Conservation (phyloP, 35 echinoderm and acorn worm genomes). For the Anneissia japonica region DNA sequence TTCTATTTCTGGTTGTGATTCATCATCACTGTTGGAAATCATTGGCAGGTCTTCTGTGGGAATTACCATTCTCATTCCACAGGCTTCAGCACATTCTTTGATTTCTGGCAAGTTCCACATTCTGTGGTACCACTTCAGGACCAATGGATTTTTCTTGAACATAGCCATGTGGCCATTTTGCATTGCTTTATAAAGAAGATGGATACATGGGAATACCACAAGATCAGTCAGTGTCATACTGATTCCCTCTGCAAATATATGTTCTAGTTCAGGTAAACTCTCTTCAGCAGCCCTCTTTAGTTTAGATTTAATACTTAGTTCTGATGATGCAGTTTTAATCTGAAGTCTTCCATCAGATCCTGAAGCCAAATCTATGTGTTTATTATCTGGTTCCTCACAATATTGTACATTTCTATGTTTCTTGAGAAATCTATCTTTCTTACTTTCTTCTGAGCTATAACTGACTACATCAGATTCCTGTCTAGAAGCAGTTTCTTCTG, state of each 20-base stretch:
- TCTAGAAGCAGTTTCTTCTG: too few relatives aligned
- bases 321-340: neutral
- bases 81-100: neutral
- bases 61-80: neutral
- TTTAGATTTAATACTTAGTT: neutral
- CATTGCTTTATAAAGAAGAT: neutral
- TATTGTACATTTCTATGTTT: too few relatives aligned
- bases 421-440: too few relatives aligned
- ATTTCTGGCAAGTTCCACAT: neutral
- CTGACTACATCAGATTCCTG: too few relatives aligned
- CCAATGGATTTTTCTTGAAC: neutral
- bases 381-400: too few relatives aligned
- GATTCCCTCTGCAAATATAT: neutral
- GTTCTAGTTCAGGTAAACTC: neutral
- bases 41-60: neutral
- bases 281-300: too few relatives aligned
- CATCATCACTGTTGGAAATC: neutral
- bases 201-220: slow-evolving; percentile 3
- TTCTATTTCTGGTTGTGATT: neutral
- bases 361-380: too few relatives aligned
- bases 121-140: neutral
- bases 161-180: neutral
- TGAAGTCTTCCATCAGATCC: too few relatives aligned
- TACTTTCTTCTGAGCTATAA: too few relatives aligned
- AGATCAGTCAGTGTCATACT: neutral